Evolutionary conservation across 1,140 invertebrate genomes (phyloP).

Genomic region (Oreohelix idahoensis): DNA sequence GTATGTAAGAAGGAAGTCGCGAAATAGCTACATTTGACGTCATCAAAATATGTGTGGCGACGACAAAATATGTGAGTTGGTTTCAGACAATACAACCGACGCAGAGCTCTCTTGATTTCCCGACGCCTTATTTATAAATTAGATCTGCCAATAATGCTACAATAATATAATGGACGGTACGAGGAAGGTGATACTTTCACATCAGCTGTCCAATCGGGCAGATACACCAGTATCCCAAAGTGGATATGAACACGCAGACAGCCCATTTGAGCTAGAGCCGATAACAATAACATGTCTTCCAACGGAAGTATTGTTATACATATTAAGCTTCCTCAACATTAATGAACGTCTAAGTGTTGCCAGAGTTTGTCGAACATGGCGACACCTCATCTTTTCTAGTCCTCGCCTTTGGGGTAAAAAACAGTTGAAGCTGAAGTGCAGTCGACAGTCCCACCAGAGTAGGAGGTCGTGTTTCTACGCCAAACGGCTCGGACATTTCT

Average conservation of each 20-base stretch:
- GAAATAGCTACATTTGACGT: background rate
- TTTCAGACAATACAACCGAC: background rate
- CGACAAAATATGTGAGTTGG: background rate
- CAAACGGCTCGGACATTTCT: background rate
- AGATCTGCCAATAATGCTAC: background rate
- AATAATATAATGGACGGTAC: background rate
- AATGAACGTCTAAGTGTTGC: background rate
- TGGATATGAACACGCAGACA: background rate
- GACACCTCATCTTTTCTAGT: constrained; percentile 12
- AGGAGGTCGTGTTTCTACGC: background rate
- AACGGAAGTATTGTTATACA: background rate
- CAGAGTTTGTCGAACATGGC: background rate
- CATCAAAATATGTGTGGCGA: background rate
- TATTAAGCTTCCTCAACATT: background rate
- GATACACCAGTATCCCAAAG: background rate
- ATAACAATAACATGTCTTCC: background rate
- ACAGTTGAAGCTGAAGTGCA: constrained; percentile 2
- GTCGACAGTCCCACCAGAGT: constrained; percentile 1
- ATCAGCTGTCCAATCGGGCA: background rate
- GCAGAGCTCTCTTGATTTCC: background rate
- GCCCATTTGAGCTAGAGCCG: background rate
- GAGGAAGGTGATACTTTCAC: background rate
- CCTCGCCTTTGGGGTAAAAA: constrained; percentile 3
- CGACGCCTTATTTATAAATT: no score
- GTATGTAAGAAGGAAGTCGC: no score